Evolutionary conservation across 2,888 invertebrate genomes (phyloP).

Genomic region (Acrobasis consociella): DNA sequence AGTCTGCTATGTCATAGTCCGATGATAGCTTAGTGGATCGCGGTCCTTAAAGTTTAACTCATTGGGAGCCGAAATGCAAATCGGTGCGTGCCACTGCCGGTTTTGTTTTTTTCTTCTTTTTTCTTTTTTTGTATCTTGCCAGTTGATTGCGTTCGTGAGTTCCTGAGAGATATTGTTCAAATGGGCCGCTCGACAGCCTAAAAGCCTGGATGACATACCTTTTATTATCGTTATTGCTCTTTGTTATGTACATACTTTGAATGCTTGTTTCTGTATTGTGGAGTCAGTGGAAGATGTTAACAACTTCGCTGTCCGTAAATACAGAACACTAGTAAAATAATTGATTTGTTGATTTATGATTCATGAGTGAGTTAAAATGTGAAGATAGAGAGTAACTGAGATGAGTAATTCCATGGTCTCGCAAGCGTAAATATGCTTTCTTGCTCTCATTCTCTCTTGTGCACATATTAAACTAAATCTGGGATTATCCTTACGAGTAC

Average conservation of each 20-base stretch:
- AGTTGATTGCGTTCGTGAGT: slow-evolving; percentile 17
- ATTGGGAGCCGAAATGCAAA: slow-evolving; percentile 16
- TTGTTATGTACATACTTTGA: not conserved
- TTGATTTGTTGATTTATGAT: no score
- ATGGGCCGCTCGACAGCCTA: slow-evolving; percentile 9
- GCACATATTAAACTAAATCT: no score
- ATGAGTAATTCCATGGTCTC: no score
- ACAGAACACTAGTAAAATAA: no score
- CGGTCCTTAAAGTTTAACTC: not conserved
- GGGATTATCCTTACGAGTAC: no score
- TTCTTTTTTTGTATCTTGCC: slow-evolving; percentile 2
- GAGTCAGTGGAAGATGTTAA: no score
- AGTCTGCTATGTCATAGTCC: no score
- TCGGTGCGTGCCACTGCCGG: slow-evolving; percentile 5
- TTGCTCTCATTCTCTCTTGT: no score
- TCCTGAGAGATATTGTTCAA: slow-evolving; percentile 15
- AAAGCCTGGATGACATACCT: slow-evolving; percentile 10
- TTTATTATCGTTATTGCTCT: slow-evolving; percentile 8
- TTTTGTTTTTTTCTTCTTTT: not conserved
- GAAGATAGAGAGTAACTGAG: no score
- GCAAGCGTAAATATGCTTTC: no score
- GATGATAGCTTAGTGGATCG: not conserved
- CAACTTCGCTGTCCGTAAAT: no score
- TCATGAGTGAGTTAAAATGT: no score
- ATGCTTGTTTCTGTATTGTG: not conserved